Base-by-base conservation (phyloP, 2,888 invertebrate species). In the Anorthoa munda region DNA sequence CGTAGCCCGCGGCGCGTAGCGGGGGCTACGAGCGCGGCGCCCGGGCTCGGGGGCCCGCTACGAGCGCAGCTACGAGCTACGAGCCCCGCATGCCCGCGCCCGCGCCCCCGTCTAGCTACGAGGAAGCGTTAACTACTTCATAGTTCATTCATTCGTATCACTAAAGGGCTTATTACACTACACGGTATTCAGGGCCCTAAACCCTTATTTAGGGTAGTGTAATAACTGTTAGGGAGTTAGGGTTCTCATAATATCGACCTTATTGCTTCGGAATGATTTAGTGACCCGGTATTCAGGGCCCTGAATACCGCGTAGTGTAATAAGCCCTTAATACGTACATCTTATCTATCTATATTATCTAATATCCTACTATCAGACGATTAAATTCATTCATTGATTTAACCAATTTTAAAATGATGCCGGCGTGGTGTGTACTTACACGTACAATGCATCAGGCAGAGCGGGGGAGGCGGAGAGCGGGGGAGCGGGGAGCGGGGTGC, bases 31-130 rank as follows among this genome's bases (percentile, higher is more conserved):
- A 21, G 26, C 45, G 21, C 58, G 18, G 56, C 26, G 56, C 11
- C 17, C 56, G 39, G 55, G 5, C 7, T 21, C 59, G 55, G 21
- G 13, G 45, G 55, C 3, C 26, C 7, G 56, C 31, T 58, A 58
- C 51, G 11, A 15, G 55, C 60, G 15, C 39, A 7, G 60, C 60
- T 45, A 60, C 60, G 60, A 15, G 60, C 60, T 60, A 60, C 60
- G 60, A 60, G 60, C 60, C 21, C 39, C 59, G 1, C 55, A 0
- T 9, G 39, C 9, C 31, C 39, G 39, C 26, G 26, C 26, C 26
- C 26, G 3, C 21, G 59, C 2, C 31, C 59, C 18, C 59, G 59
- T 15, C 15, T 15, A 45, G 59, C n/a, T 21, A 21, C n/a, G 15
- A 21, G 59, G 45, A 45, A 59, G n/a, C 55, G 45, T 21, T 45